Base-by-base conservation (phyloP, 2,797 vertebrate species). In the Fringilla coelebs region DNA sequence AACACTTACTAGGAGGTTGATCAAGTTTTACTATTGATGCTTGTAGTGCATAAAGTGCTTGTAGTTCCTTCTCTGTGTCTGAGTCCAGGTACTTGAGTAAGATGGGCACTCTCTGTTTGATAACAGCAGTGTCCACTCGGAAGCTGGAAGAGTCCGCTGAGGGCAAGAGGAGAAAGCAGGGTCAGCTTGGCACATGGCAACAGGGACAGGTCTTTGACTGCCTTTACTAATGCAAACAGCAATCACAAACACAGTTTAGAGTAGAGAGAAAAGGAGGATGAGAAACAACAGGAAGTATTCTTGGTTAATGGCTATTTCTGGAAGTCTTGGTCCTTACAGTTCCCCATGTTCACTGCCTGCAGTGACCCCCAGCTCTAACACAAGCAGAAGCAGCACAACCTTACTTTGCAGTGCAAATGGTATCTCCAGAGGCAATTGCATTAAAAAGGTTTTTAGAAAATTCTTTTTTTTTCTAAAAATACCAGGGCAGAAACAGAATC, bases 1-100 rank as follows among this genome's bases (percentile, higher is more conserved):
- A 32, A 85, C 88, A 99, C 99, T 99, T 98, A 99, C 99, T 99
- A 89, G 99, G 99, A 98, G 99, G 99, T 96, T 99, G 99, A 97
- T 99, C 99, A 93, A 99, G 98, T 97, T 99, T 98, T 96, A 99
- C 99, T 97, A 99, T 98, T 97, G 99, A 99, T 93, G 98, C 98
- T 98, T 99, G 99, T 98, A 99, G 98, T 98, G 99, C 99, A 98
- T 99, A 99, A 99, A 99, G 99, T 99, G 99, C 99, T 99, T 99
- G 99, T 97, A 99, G 98, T 98, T 99, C 99, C 98, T 99, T 99
- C 98, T 99, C 99, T 71, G 99, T 99, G 97, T 99, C 99, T 82
- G 99, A 99, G 98, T 99, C 99, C 96, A 99, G 98, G 98, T 99
- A 99, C 98, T 99, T 99, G 97, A 99, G 98, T 98, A 99, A 98